Base-by-base conservation (phyloP, 2,113 vertebrate species). In the Synodontis membranacea region DNA sequence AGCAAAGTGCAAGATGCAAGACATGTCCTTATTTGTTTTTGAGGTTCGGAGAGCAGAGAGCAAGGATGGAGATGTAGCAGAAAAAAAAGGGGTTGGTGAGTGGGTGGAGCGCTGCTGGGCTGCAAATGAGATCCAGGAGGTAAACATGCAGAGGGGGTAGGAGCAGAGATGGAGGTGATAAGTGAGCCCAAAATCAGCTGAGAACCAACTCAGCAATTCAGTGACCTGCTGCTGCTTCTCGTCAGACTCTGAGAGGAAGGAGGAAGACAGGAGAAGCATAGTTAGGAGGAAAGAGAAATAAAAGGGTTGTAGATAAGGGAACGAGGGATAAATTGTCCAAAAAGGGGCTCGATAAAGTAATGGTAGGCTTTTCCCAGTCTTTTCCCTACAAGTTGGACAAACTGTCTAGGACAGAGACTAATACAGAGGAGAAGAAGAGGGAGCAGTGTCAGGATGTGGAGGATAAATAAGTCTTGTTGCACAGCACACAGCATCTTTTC, bases 141-240 rank as follows among this genome's bases (percentile, higher is more conserved):
- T 95, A 95, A 97, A 96, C 94, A 97, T 95, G 89, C 92, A 95
- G 86, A 96, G 95, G 94, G 97, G 96, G 94, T 96, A 97, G 93
- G 95, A 96, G 94, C 96, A 97, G 91, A 94, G 95, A 91, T 94
- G 95, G 89, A 97, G 96, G 93, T 96, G 96, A 87, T 94, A 95
- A 92, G 95, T 94, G 93, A 90, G 82, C 88, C 94, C 90, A 88
- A 86, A 93, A 91, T 96, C 96, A 90, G 93, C 94, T 91, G 95
- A 95, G 92, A 96, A 95, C 92, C 93, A 90, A 88, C 93, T 93
- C 90, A 95, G 94, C 93, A 95, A 93, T 93, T 94, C 95, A 94
- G 95, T 93, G 92, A 96, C 93, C 72, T 91, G 94, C 92, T 93
- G 94, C 94, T 96, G 93, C 90, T 96, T 96, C 94, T 96, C 96